Percentiles rank a stretch among this genome's conserved stretches.
phyloP scores from a whole-genome alignment of 2,113 vertebrate species.

The Uropsilus gracilis region DNA sequence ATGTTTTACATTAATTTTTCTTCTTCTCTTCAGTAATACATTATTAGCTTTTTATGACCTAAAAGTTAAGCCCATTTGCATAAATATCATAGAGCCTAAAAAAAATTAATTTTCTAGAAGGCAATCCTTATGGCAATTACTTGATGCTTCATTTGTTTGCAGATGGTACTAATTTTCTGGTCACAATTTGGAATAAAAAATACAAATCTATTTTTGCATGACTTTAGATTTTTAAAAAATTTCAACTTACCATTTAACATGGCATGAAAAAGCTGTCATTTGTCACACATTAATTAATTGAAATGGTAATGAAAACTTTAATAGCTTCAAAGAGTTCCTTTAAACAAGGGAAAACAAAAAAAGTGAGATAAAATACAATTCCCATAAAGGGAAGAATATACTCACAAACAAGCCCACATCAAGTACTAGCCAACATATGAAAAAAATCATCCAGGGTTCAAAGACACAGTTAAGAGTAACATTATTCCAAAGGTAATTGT shows the following conservation, averaged over 20 bases:
- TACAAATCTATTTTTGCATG: not conserved
- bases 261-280: slow-evolving; percentile 38
- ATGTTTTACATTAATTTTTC: slow-evolving; percentile 13
- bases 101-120: not conserved
- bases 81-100: not conserved
- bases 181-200: slow-evolving; percentile 61
- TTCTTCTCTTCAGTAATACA: not conserved
- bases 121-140: not conserved
- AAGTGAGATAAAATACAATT: not conserved
- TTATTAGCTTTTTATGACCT: slow-evolving; percentile 27
- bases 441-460: slow-evolving; percentile 49
- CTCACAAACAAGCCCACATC: not conserved
- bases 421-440: not conserved
- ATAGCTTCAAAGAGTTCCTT: not conserved
- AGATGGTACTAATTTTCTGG: not conserved
- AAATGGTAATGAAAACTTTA: slow-evolving; percentile 47
- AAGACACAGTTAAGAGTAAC: slow-evolving; percentile 48
- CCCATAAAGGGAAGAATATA: not conserved
- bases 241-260: not conserved
- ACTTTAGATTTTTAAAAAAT: not conserved
- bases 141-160: slow-evolving; percentile 1
- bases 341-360: slow-evolving; percentile 29
- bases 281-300: slow-evolving; percentile 38
- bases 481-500: slow-evolving; percentile 52
- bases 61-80: slow-evolving; percentile 38